phyloP scores from a whole-genome alignment of 30 jellyfish, hydroid and myxozoan genomes.

The Aurelia sp. region DNA sequence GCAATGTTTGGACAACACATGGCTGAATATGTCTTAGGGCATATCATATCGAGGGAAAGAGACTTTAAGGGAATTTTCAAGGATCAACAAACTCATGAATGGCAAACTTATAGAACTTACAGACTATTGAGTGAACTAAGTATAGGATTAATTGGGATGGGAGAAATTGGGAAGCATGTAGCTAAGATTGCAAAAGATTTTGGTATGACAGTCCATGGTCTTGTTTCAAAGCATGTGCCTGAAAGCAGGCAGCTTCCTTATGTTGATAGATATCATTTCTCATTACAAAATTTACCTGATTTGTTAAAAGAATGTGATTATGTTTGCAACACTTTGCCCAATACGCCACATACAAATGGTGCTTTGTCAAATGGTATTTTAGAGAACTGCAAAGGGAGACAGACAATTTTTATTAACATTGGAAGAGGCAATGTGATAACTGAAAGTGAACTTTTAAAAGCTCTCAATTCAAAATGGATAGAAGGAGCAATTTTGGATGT shows the following conservation, averaged over 20 bases:
- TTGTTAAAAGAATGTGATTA: conserved; percentile 66
- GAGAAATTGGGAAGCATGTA: conserved; percentile 78
- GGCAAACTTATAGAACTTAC: conserved; percentile 20
- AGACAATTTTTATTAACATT: conserved; percentile 43
- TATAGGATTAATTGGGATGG: conserved; percentile 81
- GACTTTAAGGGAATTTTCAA: conserved; percentile 14
- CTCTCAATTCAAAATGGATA: neutral
- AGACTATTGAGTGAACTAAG: conserved; percentile 63
- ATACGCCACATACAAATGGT: conserved; percentile 73
- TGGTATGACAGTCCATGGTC: conserved; percentile 91
- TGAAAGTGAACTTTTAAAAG: neutral
- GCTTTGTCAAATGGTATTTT: conserved; percentile 56
- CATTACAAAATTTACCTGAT: conserved; percentile 52
- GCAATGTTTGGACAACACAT: conserved; percentile 61
- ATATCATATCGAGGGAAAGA: conserved; percentile 83
- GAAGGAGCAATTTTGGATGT: neutral
- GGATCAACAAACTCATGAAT: conserved; percentile 38
- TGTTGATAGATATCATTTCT: conserved; percentile 54
- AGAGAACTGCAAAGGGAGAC: conserved; percentile 75
- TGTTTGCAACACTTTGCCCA: conserved; percentile 81
- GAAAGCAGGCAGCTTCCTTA: conserved; percentile 2
- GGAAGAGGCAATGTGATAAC: neutral
- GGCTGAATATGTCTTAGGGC: conserved; percentile 94
- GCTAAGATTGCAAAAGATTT: conserved; percentile 75
- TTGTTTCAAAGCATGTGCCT: conserved; percentile 41